A percentile compares a stretch with the other conserved stretches of the same genome.
phyloP scores from a whole-genome alignment of 2,888 invertebrate species.

The Catocala sponsa region DNA sequence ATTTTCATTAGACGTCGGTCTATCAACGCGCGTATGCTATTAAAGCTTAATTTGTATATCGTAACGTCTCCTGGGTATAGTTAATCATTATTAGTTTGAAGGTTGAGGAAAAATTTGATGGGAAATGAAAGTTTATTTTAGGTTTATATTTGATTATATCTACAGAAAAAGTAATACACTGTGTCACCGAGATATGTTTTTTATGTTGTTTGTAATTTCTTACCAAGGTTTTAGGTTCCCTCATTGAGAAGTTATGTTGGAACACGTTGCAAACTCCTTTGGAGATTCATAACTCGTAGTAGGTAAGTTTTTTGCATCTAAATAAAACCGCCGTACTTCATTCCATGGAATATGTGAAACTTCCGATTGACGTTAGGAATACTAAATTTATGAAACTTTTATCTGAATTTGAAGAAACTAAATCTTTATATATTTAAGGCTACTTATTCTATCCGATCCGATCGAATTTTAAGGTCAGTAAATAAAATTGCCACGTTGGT shows the following conservation, averaged over 20 bases:
- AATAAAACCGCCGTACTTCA: conserved; percentile 36
- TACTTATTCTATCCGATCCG: not conserved
- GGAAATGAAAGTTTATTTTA: not conserved
- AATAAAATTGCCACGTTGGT: no score
- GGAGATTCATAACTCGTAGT: conserved; percentile 45
- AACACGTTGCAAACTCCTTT: conserved; percentile 41
- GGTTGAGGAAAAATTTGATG: conserved; percentile 3
- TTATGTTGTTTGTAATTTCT: conserved; percentile 31
- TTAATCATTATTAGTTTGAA: conserved; percentile 17
- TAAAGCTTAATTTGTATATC: conserved; percentile 49
- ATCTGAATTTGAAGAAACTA: conserved; percentile 11
- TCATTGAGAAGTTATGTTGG: conserved; percentile 34
- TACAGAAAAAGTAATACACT: not conserved
- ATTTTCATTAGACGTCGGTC: conserved; percentile 79
- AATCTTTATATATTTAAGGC: no score
- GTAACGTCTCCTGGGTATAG: conserved; percentile 15
- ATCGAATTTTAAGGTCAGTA: no score
- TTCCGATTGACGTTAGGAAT: conserved; percentile 37
- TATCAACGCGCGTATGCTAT: conserved; percentile 60
- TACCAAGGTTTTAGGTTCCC: conserved; percentile 28
- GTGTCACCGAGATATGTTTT: conserved; percentile 11
- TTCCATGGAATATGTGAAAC: conserved; percentile 37
- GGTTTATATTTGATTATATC: not conserved
- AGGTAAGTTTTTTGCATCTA: conserved; percentile 48
- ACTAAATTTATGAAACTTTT: conserved; percentile 34